A percentile compares a stretch with the other conserved stretches of the same genome.
Evolutionary conservation across 2,888 invertebrate species (phyloP).

Genomic region (Gryllus longicercus): DNA sequence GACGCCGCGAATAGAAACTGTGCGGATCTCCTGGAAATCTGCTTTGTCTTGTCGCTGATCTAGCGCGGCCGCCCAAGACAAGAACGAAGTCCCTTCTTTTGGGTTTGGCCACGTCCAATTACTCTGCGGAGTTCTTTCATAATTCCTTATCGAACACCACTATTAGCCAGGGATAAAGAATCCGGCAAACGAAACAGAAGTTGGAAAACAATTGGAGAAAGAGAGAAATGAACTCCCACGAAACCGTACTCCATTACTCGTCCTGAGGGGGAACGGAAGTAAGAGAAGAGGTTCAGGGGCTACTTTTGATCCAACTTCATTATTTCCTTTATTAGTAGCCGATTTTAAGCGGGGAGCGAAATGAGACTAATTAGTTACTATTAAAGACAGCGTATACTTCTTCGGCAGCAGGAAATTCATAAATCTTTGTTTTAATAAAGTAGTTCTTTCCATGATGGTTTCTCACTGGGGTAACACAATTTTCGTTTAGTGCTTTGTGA

Average conservation of each 20-base stretch:
- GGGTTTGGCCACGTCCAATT: not conserved
- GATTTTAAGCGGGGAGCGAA: not conserved
- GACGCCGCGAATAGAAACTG: too few relatives aligned
- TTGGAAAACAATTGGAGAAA: not conserved
- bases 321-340: conserved; percentile 1
- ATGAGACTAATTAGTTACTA: not conserved
- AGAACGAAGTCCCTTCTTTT: not conserved
- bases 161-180: not conserved
- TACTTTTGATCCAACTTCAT: conserved; percentile 7
- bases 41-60: too few relatives aligned
- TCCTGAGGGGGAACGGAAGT: not conserved
- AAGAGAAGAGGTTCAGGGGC: not conserved
- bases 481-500: too few relatives aligned
- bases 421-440: not conserved
- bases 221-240: not conserved
- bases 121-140: not conserved
- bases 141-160: not conserved
- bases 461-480: too few relatives aligned
- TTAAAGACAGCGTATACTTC: not conserved
- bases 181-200: not conserved
- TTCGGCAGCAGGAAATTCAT: not conserved
- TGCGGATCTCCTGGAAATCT: too few relatives aligned
- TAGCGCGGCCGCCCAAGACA: too few relatives aligned
- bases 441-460: too few relatives aligned
- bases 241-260: not conserved